Percentiles rank a stretch among this genome's conserved stretches.
These are phyloP conservation scores for Trematomus bernacchii DNA, from an alignment of 2,797 vertebrate species.

Conservation along the genomic window DNA sequence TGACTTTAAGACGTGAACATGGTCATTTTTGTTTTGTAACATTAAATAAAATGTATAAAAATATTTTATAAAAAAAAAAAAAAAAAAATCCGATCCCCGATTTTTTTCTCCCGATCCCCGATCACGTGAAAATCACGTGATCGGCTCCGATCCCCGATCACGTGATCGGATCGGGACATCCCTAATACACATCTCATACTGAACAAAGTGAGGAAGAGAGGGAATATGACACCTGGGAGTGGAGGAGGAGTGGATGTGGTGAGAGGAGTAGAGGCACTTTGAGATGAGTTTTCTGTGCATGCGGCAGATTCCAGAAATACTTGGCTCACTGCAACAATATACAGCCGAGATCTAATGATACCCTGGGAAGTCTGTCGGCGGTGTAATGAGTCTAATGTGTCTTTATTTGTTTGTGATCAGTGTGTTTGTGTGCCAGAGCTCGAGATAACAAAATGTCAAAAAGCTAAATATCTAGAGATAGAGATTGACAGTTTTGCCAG, in stretches of 20 bases:
- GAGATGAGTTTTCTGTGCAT: conserved; percentile 59
- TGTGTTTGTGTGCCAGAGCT: conserved; percentile 57
- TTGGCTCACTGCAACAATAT: conserved; percentile 75
- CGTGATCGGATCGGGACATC: too few relatives aligned
- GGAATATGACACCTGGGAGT: conserved; percentile 9
- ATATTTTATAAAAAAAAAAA: too few relatives aligned
- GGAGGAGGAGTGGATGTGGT: conserved; percentile 11
- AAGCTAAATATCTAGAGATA: conserved; percentile 46
- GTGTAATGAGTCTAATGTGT: conserved; percentile 62
- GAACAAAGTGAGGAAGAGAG: neutral
- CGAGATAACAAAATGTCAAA: conserved; percentile 54
- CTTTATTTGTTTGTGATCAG: conserved; percentile 38
- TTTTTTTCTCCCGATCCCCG: too few relatives aligned
- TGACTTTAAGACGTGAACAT: too few relatives aligned
- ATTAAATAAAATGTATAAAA: too few relatives aligned
- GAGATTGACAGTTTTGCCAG: conserved; percentile 28
- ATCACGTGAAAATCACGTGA: too few relatives aligned
- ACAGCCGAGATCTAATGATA: conserved; percentile 72
- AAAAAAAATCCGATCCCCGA: too few relatives aligned
- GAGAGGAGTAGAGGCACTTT: conserved; percentile 32
- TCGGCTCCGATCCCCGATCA: too few relatives aligned
- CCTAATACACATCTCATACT: conserved; percentile 3
- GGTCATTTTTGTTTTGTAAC: too few relatives aligned
- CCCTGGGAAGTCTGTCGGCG: conserved; percentile 59
- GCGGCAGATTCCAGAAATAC: conserved; percentile 78